Evolutionary conservation across 37 sponge, comb jelly and placozoan species (phyloP), one percentile per base, ranked within the genome.

Genomic region (Geodia barretti): DNA sequence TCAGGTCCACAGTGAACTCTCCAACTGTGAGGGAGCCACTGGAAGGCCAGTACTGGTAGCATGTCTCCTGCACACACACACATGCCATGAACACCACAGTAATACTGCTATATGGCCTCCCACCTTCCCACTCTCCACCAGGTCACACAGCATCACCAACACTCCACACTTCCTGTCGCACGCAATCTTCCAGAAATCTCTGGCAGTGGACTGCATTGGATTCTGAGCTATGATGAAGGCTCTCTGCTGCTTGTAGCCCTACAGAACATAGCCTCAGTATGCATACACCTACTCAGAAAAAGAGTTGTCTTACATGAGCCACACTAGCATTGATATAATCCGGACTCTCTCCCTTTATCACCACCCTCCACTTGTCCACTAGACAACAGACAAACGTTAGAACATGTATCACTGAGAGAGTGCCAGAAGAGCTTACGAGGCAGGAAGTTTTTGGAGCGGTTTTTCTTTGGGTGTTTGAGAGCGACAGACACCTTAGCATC

Each of bases 31-130:
- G 30, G 8, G 54, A 21, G 1, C 84, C 93, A 69, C 20, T 35
- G 0, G 66, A 67, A 28, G 91, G 88, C 95, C 95, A 94, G 84
- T 94, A 94, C 64, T 79, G 81, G 36, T 33, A 68, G 38, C 90
- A 82, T 24, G 58, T 41, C 35, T 66, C 76, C 71, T 63, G 20
- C n/a, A n/a, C n/a, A n/a, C n/a, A n/a, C n/a, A n/a, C n/a, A n/a
- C n/a, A n/a, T n/a, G n/a, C n/a, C n/a, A n/a, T n/a, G n/a, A n/a
- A n/a, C n/a, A n/a, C n/a, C n/a, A n/a, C n/a, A n/a, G n/a, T n/a
- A n/a, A n/a, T n/a, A n/a, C n/a, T n/a, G n/a, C n/a, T n/a, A n/a
- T n/a, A n/a, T n/a, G n/a, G n/a, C n/a, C n/a, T 5, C 47, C 41
- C 21, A 84, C 84, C 79, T 74, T 0, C 14, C 79, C 85, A 33